Percentiles rank a stretch among this genome's conserved stretches.
phyloP scores from a whole-genome alignment of 2,888 invertebrate genomes.

The Lepeophtheirus nordmannii region DNA sequence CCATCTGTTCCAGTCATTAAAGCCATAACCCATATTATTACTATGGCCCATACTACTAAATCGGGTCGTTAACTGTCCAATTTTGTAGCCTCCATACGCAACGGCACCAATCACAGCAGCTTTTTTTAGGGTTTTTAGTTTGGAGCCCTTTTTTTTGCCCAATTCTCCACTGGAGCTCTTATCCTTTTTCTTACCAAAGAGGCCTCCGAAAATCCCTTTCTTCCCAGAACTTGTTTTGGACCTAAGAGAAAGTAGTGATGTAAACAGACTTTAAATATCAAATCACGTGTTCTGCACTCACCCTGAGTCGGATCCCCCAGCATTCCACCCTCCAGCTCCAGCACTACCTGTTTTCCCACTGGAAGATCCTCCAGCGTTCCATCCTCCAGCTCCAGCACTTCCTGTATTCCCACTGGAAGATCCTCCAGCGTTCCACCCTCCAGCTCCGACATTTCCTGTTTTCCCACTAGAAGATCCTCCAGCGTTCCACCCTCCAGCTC shows the following conservation, averaged over 20 bases:
- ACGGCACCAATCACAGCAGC: slow-evolving; percentile 23
- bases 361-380: too few species aligned
- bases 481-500: neutral
- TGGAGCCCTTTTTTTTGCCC: neutral
- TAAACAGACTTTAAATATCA: neutral
- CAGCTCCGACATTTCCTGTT: too few species aligned
- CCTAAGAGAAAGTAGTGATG: neutral
- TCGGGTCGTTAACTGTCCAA: neutral
- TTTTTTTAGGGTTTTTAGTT: slow-evolving; percentile 11
- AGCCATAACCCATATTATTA: neutral
- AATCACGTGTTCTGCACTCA: too few species aligned
- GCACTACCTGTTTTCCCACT: too few species aligned
- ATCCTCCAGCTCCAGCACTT: too few species aligned
- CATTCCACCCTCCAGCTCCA: too few species aligned
- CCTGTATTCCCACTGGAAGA: too few species aligned
- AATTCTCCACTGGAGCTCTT: neutral
- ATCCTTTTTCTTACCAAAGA: neutral
- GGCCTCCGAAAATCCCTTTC: neutral
- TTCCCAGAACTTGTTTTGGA: neutral
- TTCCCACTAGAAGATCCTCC: neutral
- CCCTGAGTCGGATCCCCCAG: too few species aligned
- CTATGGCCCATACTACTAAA: slow-evolving; percentile 2
- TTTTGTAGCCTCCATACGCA: slow-evolving; percentile 18
- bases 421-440: too few species aligned
- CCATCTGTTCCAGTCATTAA: slow-evolving; percentile 23